phyloP scores from a whole-genome alignment of 1,140 invertebrate genomes.

The Saxidomus purpurata region DNA sequence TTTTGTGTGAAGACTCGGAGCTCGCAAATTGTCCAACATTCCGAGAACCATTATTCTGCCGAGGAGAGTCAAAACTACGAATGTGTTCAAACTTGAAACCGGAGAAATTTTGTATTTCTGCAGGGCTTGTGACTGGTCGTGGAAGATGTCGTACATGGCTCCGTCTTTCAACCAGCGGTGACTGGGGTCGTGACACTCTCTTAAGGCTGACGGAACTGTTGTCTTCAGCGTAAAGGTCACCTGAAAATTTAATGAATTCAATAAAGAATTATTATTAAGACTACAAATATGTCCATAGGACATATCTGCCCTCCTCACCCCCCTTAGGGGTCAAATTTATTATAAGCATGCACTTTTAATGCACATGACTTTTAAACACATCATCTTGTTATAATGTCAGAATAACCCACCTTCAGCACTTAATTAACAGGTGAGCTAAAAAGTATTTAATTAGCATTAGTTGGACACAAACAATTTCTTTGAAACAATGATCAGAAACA shows the following conservation, averaged over 20 bases:
- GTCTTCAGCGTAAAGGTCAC: slow-evolving; percentile 16
- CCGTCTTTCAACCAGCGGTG: slow-evolving; percentile 33
- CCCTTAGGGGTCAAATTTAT: too few relatives aligned
- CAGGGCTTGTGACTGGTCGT: slow-evolving; percentile 43
- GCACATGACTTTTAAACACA: too few relatives aligned
- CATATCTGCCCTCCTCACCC: too few relatives aligned
- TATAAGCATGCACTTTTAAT: too few relatives aligned
- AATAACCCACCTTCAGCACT: too few relatives aligned
- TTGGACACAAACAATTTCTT: too few relatives aligned
- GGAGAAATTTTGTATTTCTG: background rate
- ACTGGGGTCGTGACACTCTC: background rate
- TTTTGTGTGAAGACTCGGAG: background rate
- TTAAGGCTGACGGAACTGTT: background rate
- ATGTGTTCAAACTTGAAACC: background rate
- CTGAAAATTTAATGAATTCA: background rate
- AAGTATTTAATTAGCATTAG: too few relatives aligned
- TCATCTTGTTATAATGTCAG: too few relatives aligned
- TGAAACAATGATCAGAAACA: too few relatives aligned
- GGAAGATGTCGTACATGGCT: slow-evolving; percentile 31
- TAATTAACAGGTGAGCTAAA: too few relatives aligned
- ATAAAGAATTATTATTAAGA: background rate
- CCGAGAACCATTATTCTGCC: background rate
- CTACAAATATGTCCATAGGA: background rate
- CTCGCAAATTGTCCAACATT: background rate
- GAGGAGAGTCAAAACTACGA: background rate